Evolutionary conservation across 2,113 vertebrate species (phyloP), one percentile per base, ranked within the genome.

Genomic region (Mastomys natalensis): DNA sequence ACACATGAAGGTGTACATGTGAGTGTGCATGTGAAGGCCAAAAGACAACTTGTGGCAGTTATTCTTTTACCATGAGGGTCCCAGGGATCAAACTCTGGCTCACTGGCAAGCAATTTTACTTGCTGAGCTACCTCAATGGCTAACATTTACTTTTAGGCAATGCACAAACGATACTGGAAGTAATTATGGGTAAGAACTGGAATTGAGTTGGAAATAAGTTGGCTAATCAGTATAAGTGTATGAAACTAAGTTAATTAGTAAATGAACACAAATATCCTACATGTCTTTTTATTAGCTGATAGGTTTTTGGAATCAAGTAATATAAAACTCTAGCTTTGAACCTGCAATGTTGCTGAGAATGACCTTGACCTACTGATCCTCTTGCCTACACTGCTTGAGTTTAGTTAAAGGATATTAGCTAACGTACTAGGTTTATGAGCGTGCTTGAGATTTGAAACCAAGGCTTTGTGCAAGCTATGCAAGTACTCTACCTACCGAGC

Each of bases 141-240:
- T 43, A 58, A 74, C 17, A 87, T 91, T 94, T 87, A 94, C 34
- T 92, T 90, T 95, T 80, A 72, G 66, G 68, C 64, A 72, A 77
- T 24, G 51, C 17, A 84, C 19, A 70, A 40, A n/a, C 43, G 37
- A 40, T 9, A 81, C 16, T 53, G 51, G 3, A 45, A 60, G 15
- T 86, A 62, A 66, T 66, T 87, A 45, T 70, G 45, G 7, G 19
- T 73, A 6, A 45, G 13, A 84, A 43, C 37, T 77, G 51, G 68
- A 9, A 22, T 62, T 87, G n/a, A 89, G 62, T 90, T 19, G 76
- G n/a, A 51, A 78, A 78, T 34, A 51, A 29, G 74, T 17, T 48
- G 26, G 29, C 31, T 66, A 66, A 31, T 66, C 29, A 66, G 60
- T 5, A 66, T 31, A 66, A 64, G 58, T 26, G 24, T 29, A 64